Evolutionary conservation across 2,113 vertebrate species (phyloP).

Genomic region (Bufo gargarizans): DNA sequence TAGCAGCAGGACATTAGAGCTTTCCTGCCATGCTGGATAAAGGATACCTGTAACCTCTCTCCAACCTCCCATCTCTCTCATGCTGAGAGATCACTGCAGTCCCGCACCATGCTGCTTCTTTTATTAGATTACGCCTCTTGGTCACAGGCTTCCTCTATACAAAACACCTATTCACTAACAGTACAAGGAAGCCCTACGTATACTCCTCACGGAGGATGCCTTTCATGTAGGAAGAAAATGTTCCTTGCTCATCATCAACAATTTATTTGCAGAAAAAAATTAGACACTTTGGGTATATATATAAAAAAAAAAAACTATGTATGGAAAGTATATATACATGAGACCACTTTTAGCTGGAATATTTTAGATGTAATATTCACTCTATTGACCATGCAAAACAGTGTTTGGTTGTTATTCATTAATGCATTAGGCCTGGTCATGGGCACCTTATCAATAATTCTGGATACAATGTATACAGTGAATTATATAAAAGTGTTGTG

Average conservation of each 20-base stretch:
- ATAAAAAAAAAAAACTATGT: background rate
- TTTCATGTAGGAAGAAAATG: conserved; percentile 27
- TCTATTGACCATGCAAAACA: background rate
- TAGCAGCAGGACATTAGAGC: conserved; percentile 84
- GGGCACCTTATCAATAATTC: background rate
- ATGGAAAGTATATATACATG: background rate
- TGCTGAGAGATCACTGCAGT: conserved; percentile 76
- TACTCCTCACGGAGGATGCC: conserved; percentile 52
- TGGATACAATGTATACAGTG: background rate
- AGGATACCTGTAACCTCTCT: conserved; percentile 85
- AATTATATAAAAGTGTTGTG: too few species aligned
- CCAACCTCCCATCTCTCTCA: conserved; percentile 73
- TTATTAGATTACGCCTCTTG: conserved; percentile 84
- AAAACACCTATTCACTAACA: conserved; percentile 57
- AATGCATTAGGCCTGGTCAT: background rate
- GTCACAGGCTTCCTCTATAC: conserved; percentile 65
- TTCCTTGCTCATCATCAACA: background rate
- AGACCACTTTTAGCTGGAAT: background rate
- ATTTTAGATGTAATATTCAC: background rate
- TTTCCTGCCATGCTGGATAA: conserved; percentile 78
- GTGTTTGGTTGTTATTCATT: background rate
- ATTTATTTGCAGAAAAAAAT: background rate
- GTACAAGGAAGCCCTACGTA: conserved; percentile 60
- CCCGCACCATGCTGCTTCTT: conserved; percentile 82
- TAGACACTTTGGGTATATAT: background rate